Conservation (phyloP, 2,888 invertebrate genomes). For the Steinernema carpocapsae region DNA sequence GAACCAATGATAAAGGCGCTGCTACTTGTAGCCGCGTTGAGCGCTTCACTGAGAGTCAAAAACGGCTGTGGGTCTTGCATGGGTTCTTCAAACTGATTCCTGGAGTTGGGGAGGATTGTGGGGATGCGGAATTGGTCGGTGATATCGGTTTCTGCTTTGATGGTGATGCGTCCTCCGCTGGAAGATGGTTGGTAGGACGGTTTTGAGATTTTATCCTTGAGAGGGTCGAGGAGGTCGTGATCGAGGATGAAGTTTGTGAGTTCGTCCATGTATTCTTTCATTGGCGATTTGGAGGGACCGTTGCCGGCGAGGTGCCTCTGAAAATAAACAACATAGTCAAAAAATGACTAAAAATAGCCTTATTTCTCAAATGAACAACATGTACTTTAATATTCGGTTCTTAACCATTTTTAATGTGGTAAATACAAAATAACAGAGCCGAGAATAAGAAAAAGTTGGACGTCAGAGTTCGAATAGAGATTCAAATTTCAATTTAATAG, state of each 20-base stretch:
- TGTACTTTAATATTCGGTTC: no score
- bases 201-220: constrained; percentile 21
- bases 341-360: no score
- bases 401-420: no score
- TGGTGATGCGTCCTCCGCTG: background rate
- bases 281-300: background rate
- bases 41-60: constrained; percentile 7
- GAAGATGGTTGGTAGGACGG: background rate
- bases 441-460: no score
- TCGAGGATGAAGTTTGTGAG: background rate
- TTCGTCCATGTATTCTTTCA: background rate
- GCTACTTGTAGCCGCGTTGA: background rate
- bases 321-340: background rate
- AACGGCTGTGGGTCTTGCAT: background rate
- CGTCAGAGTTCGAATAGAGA: no score
- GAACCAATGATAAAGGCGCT: no score
- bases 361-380: no score
- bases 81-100: background rate
- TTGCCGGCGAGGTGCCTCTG: constrained; percentile 10
- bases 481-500: background rate
- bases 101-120: background rate
- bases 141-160: constrained; percentile 1
- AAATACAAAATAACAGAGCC: no score
- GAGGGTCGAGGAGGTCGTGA: background rate
- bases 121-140: constrained; percentile 8